These are phyloP conservation scores for Lamellibrachia columna DNA, from an alignment of 2,888 invertebrate genomes.

Conservation along the genomic window DNA sequence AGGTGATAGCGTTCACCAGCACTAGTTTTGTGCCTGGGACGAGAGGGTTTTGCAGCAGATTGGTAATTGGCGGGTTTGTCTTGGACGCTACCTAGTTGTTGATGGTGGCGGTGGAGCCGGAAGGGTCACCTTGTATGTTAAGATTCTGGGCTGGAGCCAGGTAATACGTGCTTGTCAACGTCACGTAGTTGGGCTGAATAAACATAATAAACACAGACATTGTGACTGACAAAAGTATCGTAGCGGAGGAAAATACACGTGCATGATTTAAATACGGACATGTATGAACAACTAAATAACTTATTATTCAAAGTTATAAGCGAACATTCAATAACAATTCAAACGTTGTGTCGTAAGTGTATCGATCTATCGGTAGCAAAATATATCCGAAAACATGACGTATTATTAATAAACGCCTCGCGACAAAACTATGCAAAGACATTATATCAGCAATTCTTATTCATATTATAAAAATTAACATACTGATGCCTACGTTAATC, in stretches of 20 bases:
- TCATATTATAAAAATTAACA: neutral
- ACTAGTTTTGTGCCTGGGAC: constrained; percentile 58
- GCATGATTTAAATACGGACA: neutral
- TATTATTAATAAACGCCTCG: neutral
- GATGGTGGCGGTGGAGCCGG: constrained; percentile 70
- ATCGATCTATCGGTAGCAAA: neutral
- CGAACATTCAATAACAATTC: neutral
- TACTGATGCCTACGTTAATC: too few relatives aligned
- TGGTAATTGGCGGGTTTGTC: constrained; percentile 83
- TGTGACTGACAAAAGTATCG: neutral
- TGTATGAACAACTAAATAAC: too few relatives aligned
- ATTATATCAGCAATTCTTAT: neutral
- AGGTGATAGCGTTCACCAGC: constrained; percentile 68
- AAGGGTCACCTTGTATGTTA: constrained; percentile 46
- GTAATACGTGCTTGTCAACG: constrained; percentile 17
- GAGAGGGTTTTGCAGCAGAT: constrained; percentile 72
- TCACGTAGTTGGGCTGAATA: neutral
- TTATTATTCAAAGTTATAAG: too few relatives aligned
- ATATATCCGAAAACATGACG: neutral
- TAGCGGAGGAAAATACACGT: neutral
- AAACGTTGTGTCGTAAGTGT: neutral
- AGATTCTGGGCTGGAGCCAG: neutral
- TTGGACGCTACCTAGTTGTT: constrained; percentile 84
- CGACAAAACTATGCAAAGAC: neutral
- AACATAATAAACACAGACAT: neutral